Evolutionary conservation across 2,888 invertebrate genomes (phyloP).

Genomic region (Chelonus formosanus): DNA sequence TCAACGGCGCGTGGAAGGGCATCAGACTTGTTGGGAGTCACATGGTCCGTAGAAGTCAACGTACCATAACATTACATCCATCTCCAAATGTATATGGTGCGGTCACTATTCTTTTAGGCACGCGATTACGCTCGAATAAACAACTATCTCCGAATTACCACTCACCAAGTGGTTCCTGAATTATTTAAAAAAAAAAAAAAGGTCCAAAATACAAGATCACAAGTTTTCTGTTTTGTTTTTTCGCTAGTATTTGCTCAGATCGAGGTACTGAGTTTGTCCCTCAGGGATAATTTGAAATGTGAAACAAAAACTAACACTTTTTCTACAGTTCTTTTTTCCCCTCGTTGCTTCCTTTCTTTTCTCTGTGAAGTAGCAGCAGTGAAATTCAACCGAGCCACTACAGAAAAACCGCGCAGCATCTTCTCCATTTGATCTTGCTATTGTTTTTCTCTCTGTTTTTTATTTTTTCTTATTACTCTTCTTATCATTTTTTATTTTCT

Average conservation of each 20-base stretch:
- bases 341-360: conserved; percentile 1
- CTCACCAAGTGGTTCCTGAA: no score
- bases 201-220: not conserved
- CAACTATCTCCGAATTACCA: no score
- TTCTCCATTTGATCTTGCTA: no score
- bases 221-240: conserved; percentile 14
- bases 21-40: conserved; percentile 46
- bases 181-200: no score
- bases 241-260: conserved; percentile 38
- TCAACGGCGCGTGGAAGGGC: conserved; percentile 50
- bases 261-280: conserved; percentile 57
- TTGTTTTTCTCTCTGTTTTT: no score
- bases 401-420: not conserved
- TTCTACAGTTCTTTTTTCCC: conserved; percentile 27
- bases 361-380: not conserved
- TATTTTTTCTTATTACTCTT: no score
- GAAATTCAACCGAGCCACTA: conserved; percentile 10
- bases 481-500: no score
- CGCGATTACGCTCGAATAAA: no score
- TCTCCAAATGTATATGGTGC: conserved; percentile 46
- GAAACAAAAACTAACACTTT: conserved; percentile 53
- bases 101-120: not conserved
- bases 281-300: conserved; percentile 57
- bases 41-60: conserved; percentile 61
- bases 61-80: conserved; percentile 64